phyloP scores from a whole-genome alignment of 2,113 vertebrate genomes.

The Paramormyrops kingsleyae region DNA sequence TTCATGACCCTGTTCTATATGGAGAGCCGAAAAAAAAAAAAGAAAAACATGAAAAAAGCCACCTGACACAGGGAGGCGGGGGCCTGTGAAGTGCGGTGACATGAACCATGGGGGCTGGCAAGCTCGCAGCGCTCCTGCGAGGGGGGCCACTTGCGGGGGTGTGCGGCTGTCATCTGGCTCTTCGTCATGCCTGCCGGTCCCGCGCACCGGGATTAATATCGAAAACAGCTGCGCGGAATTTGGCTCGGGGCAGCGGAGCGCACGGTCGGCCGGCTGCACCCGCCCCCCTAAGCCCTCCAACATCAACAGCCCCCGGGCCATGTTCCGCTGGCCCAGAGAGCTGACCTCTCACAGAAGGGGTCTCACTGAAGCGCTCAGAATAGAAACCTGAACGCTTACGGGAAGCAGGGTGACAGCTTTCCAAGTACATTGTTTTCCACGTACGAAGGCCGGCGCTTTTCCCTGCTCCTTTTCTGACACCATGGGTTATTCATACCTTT shows the following conservation, averaged over 20 bases:
- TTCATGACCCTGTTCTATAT: slow-evolving; percentile 43
- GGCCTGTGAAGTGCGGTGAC: not conserved
- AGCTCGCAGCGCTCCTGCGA: not conserved
- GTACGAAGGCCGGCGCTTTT: not conserved
- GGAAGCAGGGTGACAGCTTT: not conserved
- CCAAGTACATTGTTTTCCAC: not conserved
- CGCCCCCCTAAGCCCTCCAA: slow-evolving; percentile 46
- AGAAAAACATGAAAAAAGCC: slow-evolving; percentile 15
- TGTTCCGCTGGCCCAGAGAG: slow-evolving; percentile 18
- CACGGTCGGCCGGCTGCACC: slow-evolving; percentile 40
- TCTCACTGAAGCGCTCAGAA: slow-evolving; percentile 3
- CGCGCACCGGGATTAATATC: slow-evolving; percentile 49
- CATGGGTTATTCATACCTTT: not conserved
- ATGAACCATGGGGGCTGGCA: not conserved
- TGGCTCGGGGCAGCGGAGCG: slow-evolving; percentile 39
- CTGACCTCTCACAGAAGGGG: not conserved
- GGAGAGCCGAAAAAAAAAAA: slow-evolving; percentile 12
- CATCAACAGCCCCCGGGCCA: slow-evolving; percentile 36
- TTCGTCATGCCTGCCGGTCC: slow-evolving; percentile 48
- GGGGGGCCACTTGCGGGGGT: slow-evolving; percentile 33
- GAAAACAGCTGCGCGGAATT: slow-evolving; percentile 62
- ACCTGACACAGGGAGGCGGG: not conserved
- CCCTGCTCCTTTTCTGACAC: too few relatives aligned
- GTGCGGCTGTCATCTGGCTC: slow-evolving; percentile 62
- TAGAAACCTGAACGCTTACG: not conserved